These are phyloP conservation scores for Scomberomorus guttatus DNA, from an alignment of 2,797 vertebrate genomes.

Conservation along the genomic window DNA sequence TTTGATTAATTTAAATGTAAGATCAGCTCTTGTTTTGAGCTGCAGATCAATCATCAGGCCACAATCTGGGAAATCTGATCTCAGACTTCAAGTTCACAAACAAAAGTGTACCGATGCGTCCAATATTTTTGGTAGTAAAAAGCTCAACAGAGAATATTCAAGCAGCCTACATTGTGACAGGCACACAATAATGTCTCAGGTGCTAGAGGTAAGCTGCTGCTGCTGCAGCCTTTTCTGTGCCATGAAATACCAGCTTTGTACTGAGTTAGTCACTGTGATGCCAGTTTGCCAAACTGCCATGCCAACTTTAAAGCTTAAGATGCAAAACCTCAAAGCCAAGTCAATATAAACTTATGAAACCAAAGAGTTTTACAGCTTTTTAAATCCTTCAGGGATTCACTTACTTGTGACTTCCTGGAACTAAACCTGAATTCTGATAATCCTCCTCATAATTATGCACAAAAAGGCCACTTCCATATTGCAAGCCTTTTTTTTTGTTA, in stretches of 20 bases:
- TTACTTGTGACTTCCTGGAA: slow-evolving; percentile 28
- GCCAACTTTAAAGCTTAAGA: slow-evolving; percentile 64
- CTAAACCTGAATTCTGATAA: slow-evolving; percentile 52
- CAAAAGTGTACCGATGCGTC: neutral
- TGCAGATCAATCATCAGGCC: slow-evolving; percentile 4
- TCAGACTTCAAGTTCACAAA: neutral
- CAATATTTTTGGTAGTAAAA: neutral
- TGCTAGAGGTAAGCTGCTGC: slow-evolving; percentile 43
- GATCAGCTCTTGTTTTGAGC: slow-evolving; percentile 3
- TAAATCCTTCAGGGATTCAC: slow-evolving; percentile 57
- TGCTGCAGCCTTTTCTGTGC: slow-evolving; percentile 21
- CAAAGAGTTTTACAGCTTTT: slow-evolving; percentile 37
- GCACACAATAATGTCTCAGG: slow-evolving; percentile 17
- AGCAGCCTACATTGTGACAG: slow-evolving; percentile 9
- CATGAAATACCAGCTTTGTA: slow-evolving; percentile 52
- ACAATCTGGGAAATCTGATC: neutral
- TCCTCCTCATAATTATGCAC: slow-evolving; percentile 48
- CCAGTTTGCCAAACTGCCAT: slow-evolving; percentile 48
- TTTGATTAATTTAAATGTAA: slow-evolving; percentile 2
- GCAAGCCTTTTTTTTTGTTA: neutral
- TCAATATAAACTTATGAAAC: slow-evolving; percentile 48
- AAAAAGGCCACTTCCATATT: slow-evolving; percentile 3
- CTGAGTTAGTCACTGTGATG: slow-evolving; percentile 45
- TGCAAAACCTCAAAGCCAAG: slow-evolving; percentile 58
- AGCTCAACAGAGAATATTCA: neutral